A percentile compares a stretch with the other conserved stretches of the same genome.
Evolutionary conservation across 2,888 invertebrate genomes (phyloP).

Genomic region (Biston betularia): DNA sequence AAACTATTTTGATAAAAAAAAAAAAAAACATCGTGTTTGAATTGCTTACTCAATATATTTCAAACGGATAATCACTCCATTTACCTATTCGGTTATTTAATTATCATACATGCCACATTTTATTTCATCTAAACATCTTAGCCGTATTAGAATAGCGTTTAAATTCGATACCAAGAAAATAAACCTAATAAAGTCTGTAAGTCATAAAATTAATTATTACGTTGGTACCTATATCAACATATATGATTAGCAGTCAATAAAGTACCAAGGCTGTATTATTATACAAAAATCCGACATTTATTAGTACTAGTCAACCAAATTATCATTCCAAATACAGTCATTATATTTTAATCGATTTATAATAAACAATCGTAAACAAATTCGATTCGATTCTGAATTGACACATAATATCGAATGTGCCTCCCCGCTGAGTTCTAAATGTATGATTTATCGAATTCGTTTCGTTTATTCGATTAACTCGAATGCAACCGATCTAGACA

Average conservation of each 20-base stretch:
- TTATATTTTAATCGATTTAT: constrained; percentile 30
- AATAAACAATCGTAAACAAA: constrained; percentile 36
- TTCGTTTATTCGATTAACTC: constrained; percentile 38
- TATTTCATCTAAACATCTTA: too few relatives aligned
- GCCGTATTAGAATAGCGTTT: too few relatives aligned
- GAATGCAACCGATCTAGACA: constrained; percentile 36
- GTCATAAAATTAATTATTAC: neutral
- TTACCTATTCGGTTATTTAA: too few relatives aligned
- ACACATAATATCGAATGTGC: constrained; percentile 45
- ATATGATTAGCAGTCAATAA: constrained; percentile 3
- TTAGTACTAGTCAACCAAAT: constrained; percentile 23
- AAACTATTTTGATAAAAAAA: too few relatives aligned
- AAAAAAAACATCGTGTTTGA: too few relatives aligned
- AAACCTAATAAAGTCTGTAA: constrained; percentile 1
- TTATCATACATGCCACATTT: neutral
- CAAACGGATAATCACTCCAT: too few relatives aligned
- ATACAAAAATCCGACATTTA: constrained; percentile 19
- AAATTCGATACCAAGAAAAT: neutral
- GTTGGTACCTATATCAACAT: neutral
- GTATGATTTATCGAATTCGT: constrained; percentile 41
- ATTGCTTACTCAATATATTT: too few relatives aligned
- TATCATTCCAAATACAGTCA: constrained; percentile 29
- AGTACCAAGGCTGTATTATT: constrained; percentile 14
- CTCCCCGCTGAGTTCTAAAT: constrained; percentile 44
- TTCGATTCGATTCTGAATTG: constrained; percentile 40